Base-by-base conservation (phyloP, 2,888 invertebrate species). In the Microctonus brassicae region DNA sequence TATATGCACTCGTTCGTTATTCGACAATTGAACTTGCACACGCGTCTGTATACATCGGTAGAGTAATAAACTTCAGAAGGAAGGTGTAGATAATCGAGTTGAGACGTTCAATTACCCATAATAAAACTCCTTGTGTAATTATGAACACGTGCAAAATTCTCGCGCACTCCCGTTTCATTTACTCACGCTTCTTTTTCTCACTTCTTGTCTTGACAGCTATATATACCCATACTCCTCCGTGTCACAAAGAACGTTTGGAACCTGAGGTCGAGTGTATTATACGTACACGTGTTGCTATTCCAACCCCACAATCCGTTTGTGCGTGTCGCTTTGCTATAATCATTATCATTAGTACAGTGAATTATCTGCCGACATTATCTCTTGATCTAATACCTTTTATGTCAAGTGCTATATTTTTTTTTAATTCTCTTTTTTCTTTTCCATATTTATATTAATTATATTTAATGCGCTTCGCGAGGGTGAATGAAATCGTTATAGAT, bases 341-440 rank as follows among this genome's bases (percentile, higher is more conserved):
- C 69, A 73, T 69, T 69, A 73, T 70, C 69, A 75, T 75, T 75
- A 73, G 58, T 65, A 62, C 60, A 58, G 22, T 71, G 26, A 69
- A 71, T 73, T 74, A 69, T 68, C 57, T 17, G 17, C 20, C 0
- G 17, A 47, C 47, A 47, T 47, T 47, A 47, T 47, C 47, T 47
- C 17, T 6, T n/a, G 17, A 47, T 47, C 47, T 4, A 17, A 47
- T 17, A 47, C 47, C 9, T 47, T 47, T 47, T 47, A 47, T 47
- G 47, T 47, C 47, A 47, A 47, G 6, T 47, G 47, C 17, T 7
- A 0, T 47, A 7, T 20, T 47, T 20, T n/a, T 47, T 47, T 47
- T 47, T 47, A 17, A 4, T n/a, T n/a, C 7, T 47, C 17, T 20
- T 47, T 20, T n/a, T 47, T 47, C 17, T 47, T 47, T 47, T 9